Conservation (phyloP, 2,113 vertebrate species). For the Mastomys natalensis region DNA sequence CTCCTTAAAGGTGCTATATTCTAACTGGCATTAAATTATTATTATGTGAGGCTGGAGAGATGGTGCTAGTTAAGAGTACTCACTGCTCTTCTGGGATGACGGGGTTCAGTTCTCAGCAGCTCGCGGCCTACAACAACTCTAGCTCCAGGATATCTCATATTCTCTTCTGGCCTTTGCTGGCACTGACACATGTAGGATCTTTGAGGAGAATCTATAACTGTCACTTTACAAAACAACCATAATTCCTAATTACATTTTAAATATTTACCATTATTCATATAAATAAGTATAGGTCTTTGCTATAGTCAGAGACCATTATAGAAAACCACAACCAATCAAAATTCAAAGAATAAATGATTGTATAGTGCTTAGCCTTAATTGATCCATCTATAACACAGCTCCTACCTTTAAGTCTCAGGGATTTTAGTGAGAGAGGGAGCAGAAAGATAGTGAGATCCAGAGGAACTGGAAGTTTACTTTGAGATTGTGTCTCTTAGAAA, state of each 20-base stretch:
- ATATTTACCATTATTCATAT: neutral
- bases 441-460: neutral
- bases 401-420: neutral
- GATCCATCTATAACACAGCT: neutral
- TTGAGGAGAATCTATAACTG: neutral
- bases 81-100: neutral
- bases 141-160: no score
- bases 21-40: neutral
- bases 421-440: neutral
- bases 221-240: neutral
- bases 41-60: neutral
- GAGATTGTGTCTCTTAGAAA: neutral
- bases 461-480: neutral
- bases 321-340: neutral
- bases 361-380: neutral
- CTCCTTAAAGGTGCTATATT: neutral
- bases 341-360: neutral
- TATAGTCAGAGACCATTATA: neutral
- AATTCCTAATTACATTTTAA: neutral
- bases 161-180: neutral
- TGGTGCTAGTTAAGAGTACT: neutral
- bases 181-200: neutral
- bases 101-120: neutral
- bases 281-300: neutral
- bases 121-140: no score